Conservation (phyloP, 2,888 invertebrate genomes). For the Lithophane semibrunnea region DNA sequence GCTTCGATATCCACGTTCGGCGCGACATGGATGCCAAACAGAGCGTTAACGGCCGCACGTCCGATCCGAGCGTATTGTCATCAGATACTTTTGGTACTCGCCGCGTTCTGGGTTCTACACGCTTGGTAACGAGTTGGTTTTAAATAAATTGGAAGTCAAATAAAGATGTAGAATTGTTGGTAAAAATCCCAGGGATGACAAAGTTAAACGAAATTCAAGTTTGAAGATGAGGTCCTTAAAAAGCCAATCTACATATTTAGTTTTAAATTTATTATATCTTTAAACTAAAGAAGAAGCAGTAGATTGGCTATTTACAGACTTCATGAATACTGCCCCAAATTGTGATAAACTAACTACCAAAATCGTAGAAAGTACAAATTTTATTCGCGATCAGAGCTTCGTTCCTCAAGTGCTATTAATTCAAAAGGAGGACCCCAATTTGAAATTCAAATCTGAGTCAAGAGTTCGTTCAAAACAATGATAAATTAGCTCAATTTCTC, state of each 20-base stretch:
- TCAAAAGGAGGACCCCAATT: constrained; percentile 43
- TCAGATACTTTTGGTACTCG: constrained; percentile 61
- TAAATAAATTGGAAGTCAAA: constrained; percentile 8
- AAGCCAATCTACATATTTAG: not conserved
- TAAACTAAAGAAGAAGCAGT: not conserved
- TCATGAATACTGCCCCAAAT: not conserved
- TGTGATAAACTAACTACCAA: constrained; percentile 23
- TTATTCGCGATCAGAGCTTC: constrained; percentile 41
- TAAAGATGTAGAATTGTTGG: not conserved
- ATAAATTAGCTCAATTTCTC: constrained; percentile 55
- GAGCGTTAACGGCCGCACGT: constrained; percentile 78
- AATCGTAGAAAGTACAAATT: constrained; percentile 45
- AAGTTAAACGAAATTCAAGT: not conserved
- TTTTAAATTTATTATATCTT: not conserved
- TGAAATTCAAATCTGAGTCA: constrained; percentile 61
- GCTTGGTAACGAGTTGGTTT: constrained; percentile 31
- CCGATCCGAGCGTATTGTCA: constrained; percentile 68
- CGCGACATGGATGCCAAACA: constrained; percentile 75
- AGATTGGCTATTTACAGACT: not conserved
- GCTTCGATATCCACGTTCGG: constrained; percentile 63
- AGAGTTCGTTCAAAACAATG: constrained; percentile 46
- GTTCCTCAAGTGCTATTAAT: constrained; percentile 40
- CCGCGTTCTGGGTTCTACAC: constrained; percentile 26
- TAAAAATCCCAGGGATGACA: not conserved
- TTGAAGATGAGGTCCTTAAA: not conserved